Base-by-base conservation (phyloP, 2,113 vertebrate species). In the Poeciliopsis occidentalis region DNA sequence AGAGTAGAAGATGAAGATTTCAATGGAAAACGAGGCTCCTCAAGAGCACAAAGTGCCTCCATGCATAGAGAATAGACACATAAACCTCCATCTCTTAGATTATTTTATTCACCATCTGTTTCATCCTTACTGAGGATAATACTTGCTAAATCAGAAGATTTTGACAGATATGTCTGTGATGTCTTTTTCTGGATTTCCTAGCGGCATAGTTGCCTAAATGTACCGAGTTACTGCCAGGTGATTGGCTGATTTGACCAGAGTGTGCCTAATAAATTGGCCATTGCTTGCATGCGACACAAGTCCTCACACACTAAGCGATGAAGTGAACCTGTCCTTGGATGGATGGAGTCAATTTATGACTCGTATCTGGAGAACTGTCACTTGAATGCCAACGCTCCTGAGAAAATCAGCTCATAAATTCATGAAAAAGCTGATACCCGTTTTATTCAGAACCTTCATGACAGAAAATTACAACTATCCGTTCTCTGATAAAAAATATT, bases 151-250 rank as follows among this genome's bases (percentile, higher is more conserved):
- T 79, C 69, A 1, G 34, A 80, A 27, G 17, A 47, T 66, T 70
- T 51, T 80, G 80, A 76, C 77, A 67, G 78, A 60, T 72, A 75
- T 66, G 44, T 81, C 82, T 84, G 63, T 78, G 79, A 87, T 72
- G 61, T 80, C 78, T 67, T 60, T 75, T 15, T 84, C 65, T 4
- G 32, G 54, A 30, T 78, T 79, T 47, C 15, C 44, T 17, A 47
- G 15, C 1, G 13, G 12, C 44, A 47, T 19, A 47, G 37, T 12
- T 39, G 10, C 12, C 37, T 12, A 41, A 41, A 41, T 41, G 12
- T 13, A 41, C 7, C 4, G 39, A 41, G 39, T 41, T 41, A 12
- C 39, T 47, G 44, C 44, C 4, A 47, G 44, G 15, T 47, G 44
- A 4, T 47, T 47, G 15, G 13, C 15, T 47, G 15, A 15, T 47